Conservation (phyloP, 2,797 vertebrate species). For the Somateria mollissima region DNA sequence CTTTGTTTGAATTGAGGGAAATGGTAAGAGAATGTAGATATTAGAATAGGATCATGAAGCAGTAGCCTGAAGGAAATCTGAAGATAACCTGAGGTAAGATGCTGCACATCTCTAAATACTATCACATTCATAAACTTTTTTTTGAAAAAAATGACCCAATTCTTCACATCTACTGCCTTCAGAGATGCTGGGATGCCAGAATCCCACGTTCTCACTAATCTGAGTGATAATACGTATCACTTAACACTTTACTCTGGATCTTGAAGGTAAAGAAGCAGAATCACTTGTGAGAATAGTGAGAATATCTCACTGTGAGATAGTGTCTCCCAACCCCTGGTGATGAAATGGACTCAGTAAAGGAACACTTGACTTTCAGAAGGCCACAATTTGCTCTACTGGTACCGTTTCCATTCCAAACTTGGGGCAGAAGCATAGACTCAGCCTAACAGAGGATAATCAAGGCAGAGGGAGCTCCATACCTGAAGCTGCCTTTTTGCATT, state of each 20-base stretch:
- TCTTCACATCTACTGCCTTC: neutral
- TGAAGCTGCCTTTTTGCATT: neutral
- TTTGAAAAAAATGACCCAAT: neutral
- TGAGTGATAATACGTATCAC: neutral
- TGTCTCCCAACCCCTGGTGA: neutral
- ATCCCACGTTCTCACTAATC: neutral
- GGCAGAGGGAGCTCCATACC: neutral
- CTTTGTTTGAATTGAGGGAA: neutral
- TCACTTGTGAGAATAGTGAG: neutral
- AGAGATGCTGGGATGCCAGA: neutral
- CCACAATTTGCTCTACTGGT: neutral
- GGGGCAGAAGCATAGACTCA: neutral
- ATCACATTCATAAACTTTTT: neutral
- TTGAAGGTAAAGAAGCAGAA: neutral
- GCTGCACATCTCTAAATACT: neutral
- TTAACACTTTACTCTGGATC: neutral
- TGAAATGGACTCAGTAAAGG: neutral
- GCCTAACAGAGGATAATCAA: neutral
- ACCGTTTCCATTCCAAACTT: neutral
- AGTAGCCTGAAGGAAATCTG: neutral
- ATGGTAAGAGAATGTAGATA: neutral
- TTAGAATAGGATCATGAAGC: neutral
- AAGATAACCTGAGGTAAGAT: neutral
- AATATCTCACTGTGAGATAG: no score
- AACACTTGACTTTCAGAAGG: neutral